Evolutionary conservation across 2,888 invertebrate species (phyloP).

Genomic region (Graphium colonna): DNA sequence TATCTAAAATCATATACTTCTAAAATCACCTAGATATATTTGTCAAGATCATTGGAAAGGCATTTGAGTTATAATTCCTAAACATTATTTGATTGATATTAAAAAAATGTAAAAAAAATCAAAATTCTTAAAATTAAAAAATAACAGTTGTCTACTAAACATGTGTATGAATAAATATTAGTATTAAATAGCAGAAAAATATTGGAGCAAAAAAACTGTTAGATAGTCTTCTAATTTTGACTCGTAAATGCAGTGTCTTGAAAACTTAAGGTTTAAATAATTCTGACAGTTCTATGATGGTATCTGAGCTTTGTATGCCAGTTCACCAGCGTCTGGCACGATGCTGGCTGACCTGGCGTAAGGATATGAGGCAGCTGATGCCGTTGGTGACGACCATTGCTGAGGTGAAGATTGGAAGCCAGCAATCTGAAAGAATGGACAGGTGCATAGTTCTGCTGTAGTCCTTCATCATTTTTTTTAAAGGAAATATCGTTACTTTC

Average conservation of each 20-base stretch:
- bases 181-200: not conserved
- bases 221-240: too few relatives aligned
- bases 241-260: too few relatives aligned
- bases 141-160: too few relatives aligned
- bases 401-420: conserved; percentile 61
- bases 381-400: conserved; percentile 67
- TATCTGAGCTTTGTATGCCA: conserved; percentile 86
- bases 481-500: too few relatives aligned
- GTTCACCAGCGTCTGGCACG: conserved; percentile 81
- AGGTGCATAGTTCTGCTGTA: not conserved
- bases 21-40: conserved; percentile 31
- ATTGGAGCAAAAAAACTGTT: too few relatives aligned
- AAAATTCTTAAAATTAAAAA: too few relatives aligned
- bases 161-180: too few relatives aligned
- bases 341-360: conserved; percentile 67
- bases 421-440: conserved; percentile 48
- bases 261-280: too few relatives aligned
- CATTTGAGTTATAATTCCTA: conserved; percentile 5
- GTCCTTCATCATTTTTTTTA: too few relatives aligned
- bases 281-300: conserved; percentile 62
- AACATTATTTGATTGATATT: not conserved
- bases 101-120: too few relatives aligned
- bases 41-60: conserved; percentile 39
- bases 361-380: conserved; percentile 62
- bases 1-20: too few relatives aligned